Evolutionary conservation across 2,797 vertebrate genomes (phyloP).

Genomic region (Hoplostethus atlanticus): DNA sequence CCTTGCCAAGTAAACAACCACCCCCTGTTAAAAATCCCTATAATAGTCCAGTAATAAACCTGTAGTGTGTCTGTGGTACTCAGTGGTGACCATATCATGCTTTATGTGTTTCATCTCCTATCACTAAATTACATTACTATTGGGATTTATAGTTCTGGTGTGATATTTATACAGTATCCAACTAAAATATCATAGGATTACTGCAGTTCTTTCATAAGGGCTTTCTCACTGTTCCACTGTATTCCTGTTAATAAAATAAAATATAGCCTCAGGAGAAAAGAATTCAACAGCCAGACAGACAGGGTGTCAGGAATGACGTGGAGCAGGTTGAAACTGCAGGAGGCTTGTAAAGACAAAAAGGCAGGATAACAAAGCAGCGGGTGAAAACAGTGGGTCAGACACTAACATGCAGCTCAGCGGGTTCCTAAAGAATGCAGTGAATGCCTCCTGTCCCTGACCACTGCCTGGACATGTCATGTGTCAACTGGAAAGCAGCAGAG

Average conservation of each 20-base stretch:
- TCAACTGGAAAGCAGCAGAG: no score
- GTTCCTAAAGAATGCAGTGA: background rate
- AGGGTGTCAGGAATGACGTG: no score
- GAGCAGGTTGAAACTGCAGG: background rate
- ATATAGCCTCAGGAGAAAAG: background rate
- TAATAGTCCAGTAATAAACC: background rate
- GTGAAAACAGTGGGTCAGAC: background rate
- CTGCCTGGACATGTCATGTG: no score
- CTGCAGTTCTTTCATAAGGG: no score
- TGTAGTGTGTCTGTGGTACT: background rate
- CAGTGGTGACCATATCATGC: background rate
- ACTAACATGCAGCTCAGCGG: conserved; percentile 24
- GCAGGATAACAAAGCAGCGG: background rate
- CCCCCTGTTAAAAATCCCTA: conserved; percentile 5
- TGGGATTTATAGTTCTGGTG: no score
- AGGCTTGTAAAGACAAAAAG: no score
- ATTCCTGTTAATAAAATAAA: background rate
- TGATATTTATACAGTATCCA: no score
- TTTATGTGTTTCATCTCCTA: no score
- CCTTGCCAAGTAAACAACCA: background rate
- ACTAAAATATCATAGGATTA: no score
- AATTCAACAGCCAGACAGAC: background rate
- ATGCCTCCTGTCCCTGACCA: background rate
- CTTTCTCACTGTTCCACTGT: no score
- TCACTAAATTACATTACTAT: no score